These are phyloP conservation scores for Microctenopoma steveboyesi DNA, from an alignment of 2,797 vertebrate genomes.

Conservation along the genomic window DNA sequence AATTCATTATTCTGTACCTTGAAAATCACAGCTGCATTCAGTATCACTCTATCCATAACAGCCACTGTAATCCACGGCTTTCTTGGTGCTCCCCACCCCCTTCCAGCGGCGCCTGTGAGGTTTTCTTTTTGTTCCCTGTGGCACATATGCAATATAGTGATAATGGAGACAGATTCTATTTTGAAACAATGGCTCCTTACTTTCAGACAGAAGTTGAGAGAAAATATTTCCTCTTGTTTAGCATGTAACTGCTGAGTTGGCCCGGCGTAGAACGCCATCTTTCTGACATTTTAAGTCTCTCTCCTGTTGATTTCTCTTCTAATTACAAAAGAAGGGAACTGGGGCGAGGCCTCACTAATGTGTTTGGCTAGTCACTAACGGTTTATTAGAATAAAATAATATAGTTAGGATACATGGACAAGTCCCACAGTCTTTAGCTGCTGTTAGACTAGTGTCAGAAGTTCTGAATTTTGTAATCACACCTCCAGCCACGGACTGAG, in stretches of 20 bases:
- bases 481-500: too few species aligned
- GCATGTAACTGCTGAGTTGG: neutral
- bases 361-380: too few species aligned
- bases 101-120: too few species aligned
- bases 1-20: constrained; percentile 20
- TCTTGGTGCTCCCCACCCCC: neutral
- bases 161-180: neutral
- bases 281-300: too few species aligned
- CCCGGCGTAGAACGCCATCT: neutral
- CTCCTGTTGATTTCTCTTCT: too few species aligned
- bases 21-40: constrained; percentile 19
- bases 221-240: neutral
- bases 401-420: too few species aligned
- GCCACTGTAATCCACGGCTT: neutral
- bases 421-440: too few species aligned
- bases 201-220: constrained; percentile 1
- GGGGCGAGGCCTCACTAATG: too few species aligned
- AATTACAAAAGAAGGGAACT: too few species aligned
- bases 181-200: neutral
- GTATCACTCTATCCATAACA: constrained; percentile 14
- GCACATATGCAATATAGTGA: constrained; percentile 4
- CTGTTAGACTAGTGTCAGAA: too few species aligned
- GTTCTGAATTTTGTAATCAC: too few species aligned
- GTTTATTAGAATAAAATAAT: too few species aligned
- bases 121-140: neutral